phyloP scores from a whole-genome alignment of 2,888 invertebrate genomes.

The Rotaria macrura region DNA sequence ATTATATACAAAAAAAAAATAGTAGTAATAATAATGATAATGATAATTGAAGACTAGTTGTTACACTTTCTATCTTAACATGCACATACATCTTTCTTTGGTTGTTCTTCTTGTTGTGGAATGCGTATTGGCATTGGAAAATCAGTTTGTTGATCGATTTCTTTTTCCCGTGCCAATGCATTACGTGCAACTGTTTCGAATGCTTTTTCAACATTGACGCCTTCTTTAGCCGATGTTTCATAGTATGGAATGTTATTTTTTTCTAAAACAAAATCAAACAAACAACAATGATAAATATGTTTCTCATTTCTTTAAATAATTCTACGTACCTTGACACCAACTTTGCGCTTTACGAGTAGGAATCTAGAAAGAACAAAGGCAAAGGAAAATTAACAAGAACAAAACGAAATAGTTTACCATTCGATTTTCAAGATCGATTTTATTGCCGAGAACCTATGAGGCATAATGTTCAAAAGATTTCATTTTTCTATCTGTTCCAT shows the following conservation, averaged over 20 bases:
- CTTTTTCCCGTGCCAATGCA: slow-evolving; percentile 33
- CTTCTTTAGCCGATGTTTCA: slow-evolving; percentile 98
- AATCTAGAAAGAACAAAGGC: background rate
- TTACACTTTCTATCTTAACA: background rate
- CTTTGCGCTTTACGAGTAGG: slow-evolving; percentile 1
- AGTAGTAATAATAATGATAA: background rate
- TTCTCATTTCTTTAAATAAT: background rate
- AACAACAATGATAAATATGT: background rate
- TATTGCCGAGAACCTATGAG: background rate
- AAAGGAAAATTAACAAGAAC: background rate
- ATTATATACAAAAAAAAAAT: background rate
- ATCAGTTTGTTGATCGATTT: slow-evolving; percentile 31
- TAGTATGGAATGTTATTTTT: slow-evolving; percentile 98
- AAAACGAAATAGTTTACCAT: background rate
- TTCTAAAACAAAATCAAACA: slow-evolving; percentile 62
- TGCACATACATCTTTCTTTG: background rate
- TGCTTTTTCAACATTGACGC: slow-evolving; percentile 93
- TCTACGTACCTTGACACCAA: background rate
- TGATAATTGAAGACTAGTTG: background rate
- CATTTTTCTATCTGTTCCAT: background rate
- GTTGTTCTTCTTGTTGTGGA: background rate
- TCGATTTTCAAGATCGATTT: slow-evolving; percentile 17
- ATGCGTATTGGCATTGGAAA: slow-evolving; percentile 23
- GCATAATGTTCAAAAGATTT: background rate
- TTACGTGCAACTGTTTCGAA: slow-evolving; percentile 71